Base-by-base conservation (phyloP, 2,797 vertebrate genomes). In the Clarias fuscus region DNA sequence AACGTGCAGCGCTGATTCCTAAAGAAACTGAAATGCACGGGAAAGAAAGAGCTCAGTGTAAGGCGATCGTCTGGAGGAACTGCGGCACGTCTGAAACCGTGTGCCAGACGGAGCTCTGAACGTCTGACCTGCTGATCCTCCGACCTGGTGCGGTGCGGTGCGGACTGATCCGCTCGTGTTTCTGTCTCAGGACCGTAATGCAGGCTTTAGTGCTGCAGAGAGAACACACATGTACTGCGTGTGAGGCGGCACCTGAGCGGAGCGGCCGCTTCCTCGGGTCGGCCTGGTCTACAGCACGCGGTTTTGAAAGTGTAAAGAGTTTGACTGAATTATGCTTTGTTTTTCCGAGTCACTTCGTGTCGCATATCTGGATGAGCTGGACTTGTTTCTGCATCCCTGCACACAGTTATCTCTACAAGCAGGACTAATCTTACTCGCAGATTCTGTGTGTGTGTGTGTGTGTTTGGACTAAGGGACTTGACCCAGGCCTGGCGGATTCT, bases 381-480 rank as follows among this genome's bases (percentile, higher is more conserved):
- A 33, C n/a, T 70, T 33, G 18, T 64, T 24, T 62, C 68, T 65
- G 37, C 77, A 11, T 70, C 33, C n/a, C 48, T 65, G 59, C 48
- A 18, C 18, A 65, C 71, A 58, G 33, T 27, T 18, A 7, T 48
- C 43, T 83, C 13, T 48, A 73, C 15, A 67, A 27, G 18, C 11
- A 0, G 6, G 33, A 20, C 33, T 13, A 58, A n/a, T 72, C 14
- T 84, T 65, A 79, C 11, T 75, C 30, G 76, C 17, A 33, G 64
- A 48, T 77, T 73, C 40, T 83, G 18, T 33, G 77, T 78, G 82
- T 59, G 7, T 40, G 62, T 77, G 62, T 82, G 70, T 68, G 82
- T 20, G 79, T 79, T 67, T 81, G 92, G 93, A 94, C 94, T 94
- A 94, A 91, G 89, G 3, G 83, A 82, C 90, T 92, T 93, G 93